A percentile compares a stretch with the other conserved stretches of the same genome.
phyloP scores from a whole-genome alignment of 2,113 vertebrate genomes.

The Scartelaos histophorus region DNA sequence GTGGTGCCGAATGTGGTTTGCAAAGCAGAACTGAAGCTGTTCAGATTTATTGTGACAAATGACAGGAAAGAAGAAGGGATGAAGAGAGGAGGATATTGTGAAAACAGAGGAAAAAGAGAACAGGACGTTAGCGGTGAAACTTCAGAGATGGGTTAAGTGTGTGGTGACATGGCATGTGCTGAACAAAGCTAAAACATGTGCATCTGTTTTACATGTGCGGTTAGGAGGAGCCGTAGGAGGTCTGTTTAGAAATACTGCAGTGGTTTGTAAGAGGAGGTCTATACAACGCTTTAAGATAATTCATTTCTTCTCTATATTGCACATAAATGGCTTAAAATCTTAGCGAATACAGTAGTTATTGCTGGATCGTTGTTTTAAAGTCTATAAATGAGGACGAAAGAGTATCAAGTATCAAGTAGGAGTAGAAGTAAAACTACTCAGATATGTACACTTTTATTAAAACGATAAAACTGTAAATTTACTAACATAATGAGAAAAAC shows the following conservation, averaged over 20 bases:
- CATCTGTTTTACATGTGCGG: constrained; percentile 54
- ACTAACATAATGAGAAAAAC: no score
- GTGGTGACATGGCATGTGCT: constrained; percentile 38
- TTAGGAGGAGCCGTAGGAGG: not conserved
- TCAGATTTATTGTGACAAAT: constrained; percentile 52
- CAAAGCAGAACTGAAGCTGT: constrained; percentile 30
- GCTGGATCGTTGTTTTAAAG: no score
- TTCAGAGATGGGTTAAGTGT: constrained; percentile 48
- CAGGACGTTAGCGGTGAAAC: constrained; percentile 8
- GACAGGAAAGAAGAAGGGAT: constrained; percentile 12
- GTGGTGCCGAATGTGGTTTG: constrained; percentile 39
- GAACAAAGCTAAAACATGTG: constrained; percentile 32
- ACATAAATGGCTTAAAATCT: no score
- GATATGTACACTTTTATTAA: no score
- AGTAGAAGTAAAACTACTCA: no score
- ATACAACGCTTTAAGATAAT: no score
- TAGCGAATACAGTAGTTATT: no score
- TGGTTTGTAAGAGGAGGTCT: no score
- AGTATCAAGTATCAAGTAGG: no score
- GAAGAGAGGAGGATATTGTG: not conserved
- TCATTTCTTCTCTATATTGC: no score
- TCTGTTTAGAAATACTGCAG: not conserved
- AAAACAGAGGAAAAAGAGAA: not conserved
- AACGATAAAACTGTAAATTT: no score
- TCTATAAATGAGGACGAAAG: no score